Base-by-base conservation (phyloP, 35 echinoderm and acorn worm genomes). In the Apostichopus japonicus region DNA sequence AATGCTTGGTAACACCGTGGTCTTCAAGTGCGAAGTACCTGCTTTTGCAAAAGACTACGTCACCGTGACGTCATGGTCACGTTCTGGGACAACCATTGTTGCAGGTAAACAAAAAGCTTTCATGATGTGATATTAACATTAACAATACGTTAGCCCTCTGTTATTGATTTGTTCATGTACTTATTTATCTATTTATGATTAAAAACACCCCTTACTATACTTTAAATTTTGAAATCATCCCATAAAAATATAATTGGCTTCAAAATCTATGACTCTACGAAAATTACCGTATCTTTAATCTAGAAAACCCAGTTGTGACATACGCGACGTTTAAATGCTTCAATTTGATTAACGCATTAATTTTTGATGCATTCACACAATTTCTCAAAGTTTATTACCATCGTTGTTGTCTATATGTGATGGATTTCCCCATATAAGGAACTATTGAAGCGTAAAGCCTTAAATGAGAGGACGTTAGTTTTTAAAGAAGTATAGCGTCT, bases 11-110 rank as follows among this genome's bases (percentile, higher is more conserved):
- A 99, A 99, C 94, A 96, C 97, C 5, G 97, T 93, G 8, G 97
- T 99, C 3, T 99, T 99, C 83, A 99, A 99, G 87, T 99, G 97
- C 61, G 82, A 82, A 62, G 89, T 96, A 17, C 97, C 97, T 33
- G 65, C 78, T 54, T 96, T 95, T 93, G 97, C 95, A 1, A 96
- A 96, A 77, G 95, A 96, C 88, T 96, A 99, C 90, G 95, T 99
- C 8, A 94, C 80, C 9, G 97, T 99, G 92, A 99, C 95, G 44
- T 91, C 91, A 90, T 99, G 97, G 97, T 92, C 93, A 8, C 90
- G 92, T 23, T 33, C 88, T 17, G 90, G 84, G 3, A 93, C 88
- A 54, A 33, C 27, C 6, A 56, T 99, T 9, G 59, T 75, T 24
- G 65, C 97, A 78, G 95, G 97, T 99, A 95, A 21, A 21, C 33